These are phyloP conservation scores for Eucriotettix oculatus DNA, from an alignment of 2,888 invertebrate species.

Conservation along the genomic window DNA sequence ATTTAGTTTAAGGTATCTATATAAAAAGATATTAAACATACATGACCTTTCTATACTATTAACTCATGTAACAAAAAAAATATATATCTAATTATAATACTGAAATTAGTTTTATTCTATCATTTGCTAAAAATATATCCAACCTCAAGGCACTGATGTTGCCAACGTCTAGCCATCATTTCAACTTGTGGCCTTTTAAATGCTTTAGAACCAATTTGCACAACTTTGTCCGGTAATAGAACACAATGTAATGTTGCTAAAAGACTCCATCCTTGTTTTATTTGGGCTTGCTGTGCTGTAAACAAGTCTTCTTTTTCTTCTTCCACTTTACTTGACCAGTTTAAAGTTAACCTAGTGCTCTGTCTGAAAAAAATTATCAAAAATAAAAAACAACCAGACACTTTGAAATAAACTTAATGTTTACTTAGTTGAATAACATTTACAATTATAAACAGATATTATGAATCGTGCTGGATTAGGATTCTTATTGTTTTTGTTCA, in stretches of 20 bases:
- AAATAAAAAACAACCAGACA: too few relatives aligned
- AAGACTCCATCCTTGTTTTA: conserved; percentile 94
- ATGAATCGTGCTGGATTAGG: too few relatives aligned
- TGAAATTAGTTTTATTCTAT: too few relatives aligned
- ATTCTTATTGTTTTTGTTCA: too few relatives aligned
- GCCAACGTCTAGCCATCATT: conserved; percentile 95
- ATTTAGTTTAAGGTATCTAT: too few relatives aligned
- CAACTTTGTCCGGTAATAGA: conserved; percentile 80
- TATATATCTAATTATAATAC: too few relatives aligned
- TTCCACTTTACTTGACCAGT: conserved; percentile 36
- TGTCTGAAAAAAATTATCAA: conserved; percentile 14
- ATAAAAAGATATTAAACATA: too few relatives aligned
- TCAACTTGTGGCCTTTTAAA: conserved; percentile 95
- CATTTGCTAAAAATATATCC: background rate
- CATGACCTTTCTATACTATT: too few relatives aligned
- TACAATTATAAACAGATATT: too few relatives aligned
- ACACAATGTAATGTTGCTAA: conserved; percentile 93
- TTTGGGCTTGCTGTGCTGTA: conserved; percentile 77
- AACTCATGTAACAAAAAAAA: too few relatives aligned
- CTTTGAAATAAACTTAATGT: too few relatives aligned
- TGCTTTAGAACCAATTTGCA: conserved; percentile 45
- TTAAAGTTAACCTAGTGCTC: conserved; percentile 34
- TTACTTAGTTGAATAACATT: too few relatives aligned
- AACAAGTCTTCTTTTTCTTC: conserved; percentile 71
- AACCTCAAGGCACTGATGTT: conserved; percentile 94